phyloP scores from a whole-genome alignment of 2,113 vertebrate genomes.

The Ciconia maguari region DNA sequence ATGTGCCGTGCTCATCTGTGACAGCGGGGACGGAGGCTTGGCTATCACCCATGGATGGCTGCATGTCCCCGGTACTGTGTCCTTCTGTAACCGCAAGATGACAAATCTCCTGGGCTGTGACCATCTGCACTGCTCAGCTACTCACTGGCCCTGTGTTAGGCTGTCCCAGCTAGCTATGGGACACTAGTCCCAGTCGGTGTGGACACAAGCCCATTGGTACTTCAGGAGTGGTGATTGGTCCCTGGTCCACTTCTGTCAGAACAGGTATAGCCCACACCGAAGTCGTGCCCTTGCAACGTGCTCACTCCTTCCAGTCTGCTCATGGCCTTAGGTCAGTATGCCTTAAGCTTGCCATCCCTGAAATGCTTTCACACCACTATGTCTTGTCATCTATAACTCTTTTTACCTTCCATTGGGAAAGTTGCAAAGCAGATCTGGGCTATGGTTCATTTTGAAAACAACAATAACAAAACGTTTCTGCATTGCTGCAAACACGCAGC shows the following conservation, averaged over 20 bases:
- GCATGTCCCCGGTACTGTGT: not conserved
- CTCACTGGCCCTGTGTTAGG: not conserved
- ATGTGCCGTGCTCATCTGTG: not conserved
- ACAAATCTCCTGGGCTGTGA: not conserved
- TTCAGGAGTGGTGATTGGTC: not conserved
- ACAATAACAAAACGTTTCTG: not conserved
- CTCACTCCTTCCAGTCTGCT: not conserved
- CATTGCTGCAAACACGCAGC: not conserved
- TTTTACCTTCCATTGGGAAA: not conserved
- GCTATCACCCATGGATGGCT: not conserved
- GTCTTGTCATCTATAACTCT: not conserved
- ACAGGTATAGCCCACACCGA: not conserved
- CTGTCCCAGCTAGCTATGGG: not conserved
- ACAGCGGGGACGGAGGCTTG: not conserved
- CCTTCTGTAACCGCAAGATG: not conserved
- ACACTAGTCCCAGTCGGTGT: not conserved
- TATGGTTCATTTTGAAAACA: not conserved
- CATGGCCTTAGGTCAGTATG: too few species aligned
- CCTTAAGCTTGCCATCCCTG: not conserved
- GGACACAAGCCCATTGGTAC: not conserved
- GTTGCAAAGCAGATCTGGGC: not conserved
- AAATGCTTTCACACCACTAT: not conserved
- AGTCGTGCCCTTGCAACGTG: not conserved
- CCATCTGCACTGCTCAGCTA: rapidly evolving
- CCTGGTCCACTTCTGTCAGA: not conserved